Percentiles rank a stretch among this genome's conserved stretches.
Conservation (phyloP, 2,888 invertebrate species). For the Pocota personata region DNA sequence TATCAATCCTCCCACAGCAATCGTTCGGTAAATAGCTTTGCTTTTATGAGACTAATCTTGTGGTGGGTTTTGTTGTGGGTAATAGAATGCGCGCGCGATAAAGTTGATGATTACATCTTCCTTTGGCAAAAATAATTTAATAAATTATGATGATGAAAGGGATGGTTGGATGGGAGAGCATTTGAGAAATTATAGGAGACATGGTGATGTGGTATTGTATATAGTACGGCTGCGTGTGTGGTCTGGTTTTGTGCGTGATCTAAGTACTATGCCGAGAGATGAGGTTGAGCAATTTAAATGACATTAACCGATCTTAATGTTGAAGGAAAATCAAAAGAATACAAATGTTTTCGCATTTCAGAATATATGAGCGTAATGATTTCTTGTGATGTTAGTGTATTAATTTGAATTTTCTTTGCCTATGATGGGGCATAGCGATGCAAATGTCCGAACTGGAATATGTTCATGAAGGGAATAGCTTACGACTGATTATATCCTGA, state of each 20-base stretch:
- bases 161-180: neutral
- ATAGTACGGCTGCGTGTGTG: slow-evolving; percentile 51
- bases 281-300: slow-evolving; percentile 67
- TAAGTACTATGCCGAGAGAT: slow-evolving; percentile 35
- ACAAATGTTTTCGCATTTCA: slow-evolving; percentile 30
- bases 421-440: neutral
- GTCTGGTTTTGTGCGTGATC: slow-evolving; percentile 69
- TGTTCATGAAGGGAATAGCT: neutral
- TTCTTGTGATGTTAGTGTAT: slow-evolving; percentile 15
- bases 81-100: slow-evolving; percentile 20
- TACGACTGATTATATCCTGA: neutral
- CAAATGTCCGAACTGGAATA: slow-evolving; percentile 7
- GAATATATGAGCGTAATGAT: neutral
- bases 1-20: slow-evolving; percentile 50
- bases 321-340: slow-evolving; percentile 19
- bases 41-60: slow-evolving; percentile 21
- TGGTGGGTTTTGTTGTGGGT: neutral
- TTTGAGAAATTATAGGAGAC: slow-evolving; percentile 16
- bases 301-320: slow-evolving; percentile 66
- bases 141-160: slow-evolving; percentile 64
- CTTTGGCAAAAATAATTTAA: slow-evolving; percentile 66
- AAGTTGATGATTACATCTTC: slow-evolving; percentile 65
- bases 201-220: neutral
- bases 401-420: slow-evolving; percentile 7
- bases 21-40: slow-evolving; percentile 23